phyloP scores from a whole-genome alignment of 2,797 vertebrate genomes.

The Protosalanx chinensis region DNA sequence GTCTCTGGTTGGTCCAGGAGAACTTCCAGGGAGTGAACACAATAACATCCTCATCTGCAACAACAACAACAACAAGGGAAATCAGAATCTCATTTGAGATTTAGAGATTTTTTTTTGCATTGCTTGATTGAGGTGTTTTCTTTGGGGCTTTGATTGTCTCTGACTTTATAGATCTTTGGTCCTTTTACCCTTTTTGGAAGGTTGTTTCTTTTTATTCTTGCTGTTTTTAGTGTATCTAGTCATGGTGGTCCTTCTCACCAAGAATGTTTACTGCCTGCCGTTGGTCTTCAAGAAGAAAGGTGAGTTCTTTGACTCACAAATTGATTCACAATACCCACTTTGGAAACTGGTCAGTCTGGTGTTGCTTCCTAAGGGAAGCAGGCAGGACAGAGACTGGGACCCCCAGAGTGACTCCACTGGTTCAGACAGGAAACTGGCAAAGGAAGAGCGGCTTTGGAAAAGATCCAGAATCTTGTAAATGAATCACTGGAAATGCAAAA shows the following conservation, averaged over 20 bases:
- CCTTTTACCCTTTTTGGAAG: slow-evolving; percentile 1
- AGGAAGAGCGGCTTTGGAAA: no score
- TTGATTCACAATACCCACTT: slow-evolving; percentile 28
- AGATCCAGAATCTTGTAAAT: no score
- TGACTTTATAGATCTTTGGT: slow-evolving; percentile 10
- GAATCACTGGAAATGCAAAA: no score
- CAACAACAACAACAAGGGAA: slow-evolving; percentile 48
- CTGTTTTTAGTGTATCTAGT: slow-evolving; percentile 4
- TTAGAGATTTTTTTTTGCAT: slow-evolving; percentile 28
- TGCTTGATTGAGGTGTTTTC: not conserved
- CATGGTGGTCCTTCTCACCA: slow-evolving; percentile 81
- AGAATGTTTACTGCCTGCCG: slow-evolving; percentile 71
- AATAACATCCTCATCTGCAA: slow-evolving; percentile 50
- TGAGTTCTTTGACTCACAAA: slow-evolving; percentile 57
- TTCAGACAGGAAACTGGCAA: not conserved
- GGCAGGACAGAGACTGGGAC: not conserved
- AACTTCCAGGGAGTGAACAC: slow-evolving; percentile 38
- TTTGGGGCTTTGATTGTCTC: not conserved
- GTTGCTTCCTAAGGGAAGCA: not conserved
- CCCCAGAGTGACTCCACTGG: not conserved
- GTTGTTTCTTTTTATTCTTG: not conserved
- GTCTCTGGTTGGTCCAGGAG: slow-evolving; percentile 45
- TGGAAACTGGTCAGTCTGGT: slow-evolving; percentile 5
- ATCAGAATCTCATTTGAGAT: slow-evolving; percentile 20
- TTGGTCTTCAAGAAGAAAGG: slow-evolving; percentile 80